Conservation (phyloP, 2,888 invertebrate genomes). For the Myopa tessellatipennis region DNA sequence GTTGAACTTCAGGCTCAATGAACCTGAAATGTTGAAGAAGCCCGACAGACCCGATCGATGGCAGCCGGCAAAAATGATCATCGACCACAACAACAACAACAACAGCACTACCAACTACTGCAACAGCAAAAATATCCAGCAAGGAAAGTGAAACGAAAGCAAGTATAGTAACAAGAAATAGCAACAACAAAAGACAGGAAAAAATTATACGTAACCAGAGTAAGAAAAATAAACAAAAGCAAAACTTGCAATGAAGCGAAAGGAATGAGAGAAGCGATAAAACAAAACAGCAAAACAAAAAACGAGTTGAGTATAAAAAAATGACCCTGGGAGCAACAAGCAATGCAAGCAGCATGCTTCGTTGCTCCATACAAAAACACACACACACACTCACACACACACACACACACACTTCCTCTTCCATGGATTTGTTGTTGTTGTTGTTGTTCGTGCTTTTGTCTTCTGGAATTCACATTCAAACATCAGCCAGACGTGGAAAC, state of each 20-base stretch:
- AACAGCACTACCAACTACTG: conserved; percentile 20
- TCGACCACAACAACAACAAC: background rate
- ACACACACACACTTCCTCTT: no score
- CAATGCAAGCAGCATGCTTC: conserved; percentile 23
- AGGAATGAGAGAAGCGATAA: conserved; percentile 6
- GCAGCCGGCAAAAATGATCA: conserved; percentile 15
- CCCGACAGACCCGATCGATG: conserved; percentile 14
- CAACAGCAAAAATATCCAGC: background rate
- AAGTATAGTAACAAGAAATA: no score
- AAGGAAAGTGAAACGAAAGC: no score
- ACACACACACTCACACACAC: background rate
- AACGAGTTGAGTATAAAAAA: conserved; percentile 26
- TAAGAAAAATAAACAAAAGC: background rate
- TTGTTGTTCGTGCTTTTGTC: conserved; percentile 49
- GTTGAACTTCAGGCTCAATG: conserved; percentile 25
- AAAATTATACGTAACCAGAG: background rate
- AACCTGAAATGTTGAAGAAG: background rate
- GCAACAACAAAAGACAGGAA: no score
- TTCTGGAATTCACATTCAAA: conserved; percentile 44
- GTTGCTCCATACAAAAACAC: conserved; percentile 48
- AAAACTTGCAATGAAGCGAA: background rate
- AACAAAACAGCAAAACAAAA: conserved; percentile 18
- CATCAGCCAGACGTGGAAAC: conserved; percentile 3
- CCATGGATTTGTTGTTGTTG: conserved; percentile 23
- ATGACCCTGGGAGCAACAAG: conserved; percentile 58